Percentiles rank a stretch among this genome's conserved stretches.
Conservation (phyloP, 2,113 vertebrate species). For the Cisticola juncidis region DNA sequence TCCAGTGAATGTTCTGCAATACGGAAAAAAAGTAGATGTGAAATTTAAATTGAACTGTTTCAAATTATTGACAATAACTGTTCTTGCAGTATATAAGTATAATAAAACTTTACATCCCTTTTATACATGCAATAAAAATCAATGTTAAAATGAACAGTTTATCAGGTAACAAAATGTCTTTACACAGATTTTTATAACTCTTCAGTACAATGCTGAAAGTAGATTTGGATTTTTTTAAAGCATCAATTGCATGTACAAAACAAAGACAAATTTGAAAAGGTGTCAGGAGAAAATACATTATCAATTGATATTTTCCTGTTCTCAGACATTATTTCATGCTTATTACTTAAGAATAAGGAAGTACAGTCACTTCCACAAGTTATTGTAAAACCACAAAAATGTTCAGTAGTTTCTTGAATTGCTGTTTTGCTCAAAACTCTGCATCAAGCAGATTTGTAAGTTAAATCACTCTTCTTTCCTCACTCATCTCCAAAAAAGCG, state of each 20-base stretch:
- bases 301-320: background rate
- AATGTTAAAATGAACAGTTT: background rate
- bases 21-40: background rate
- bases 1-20: constrained; percentile 87
- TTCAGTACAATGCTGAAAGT: background rate
- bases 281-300: accelerated
- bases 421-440: background rate
- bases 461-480: background rate
- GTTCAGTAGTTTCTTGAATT: background rate
- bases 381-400: background rate
- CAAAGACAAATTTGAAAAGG: background rate
- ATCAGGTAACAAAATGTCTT: background rate
- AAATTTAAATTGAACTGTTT: background rate
- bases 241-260: background rate
- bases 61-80: background rate
- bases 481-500: too few species aligned
- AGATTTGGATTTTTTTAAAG: background rate
- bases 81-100: background rate
- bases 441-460: background rate
- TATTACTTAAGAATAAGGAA: background rate
- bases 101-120: background rate
- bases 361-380: background rate
- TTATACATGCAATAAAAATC: background rate
- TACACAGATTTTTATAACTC: background rate
- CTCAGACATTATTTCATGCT: background rate